phyloP scores from a whole-genome alignment of 2,888 invertebrate species.

The Cepaea hortensis region DNA sequence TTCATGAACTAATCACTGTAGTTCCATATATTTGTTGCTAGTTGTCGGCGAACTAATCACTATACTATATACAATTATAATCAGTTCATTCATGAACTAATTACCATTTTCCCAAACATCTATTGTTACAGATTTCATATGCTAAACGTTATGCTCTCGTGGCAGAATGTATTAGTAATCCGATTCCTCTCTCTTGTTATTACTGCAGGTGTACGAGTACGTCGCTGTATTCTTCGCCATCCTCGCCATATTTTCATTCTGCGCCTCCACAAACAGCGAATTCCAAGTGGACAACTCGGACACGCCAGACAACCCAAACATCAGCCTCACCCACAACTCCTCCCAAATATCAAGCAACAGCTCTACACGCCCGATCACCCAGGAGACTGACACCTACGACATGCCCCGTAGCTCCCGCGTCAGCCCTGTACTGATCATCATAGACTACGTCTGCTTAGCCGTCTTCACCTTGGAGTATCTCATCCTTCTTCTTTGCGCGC shows the following conservation, averaged over 20 bases:
- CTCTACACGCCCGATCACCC: no score
- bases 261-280: slow-evolving; percentile 48
- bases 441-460: slow-evolving; percentile 61
- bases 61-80: no score
- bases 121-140: no score
- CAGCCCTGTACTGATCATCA: slow-evolving; percentile 55
- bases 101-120: no score
- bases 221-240: slow-evolving; percentile 51
- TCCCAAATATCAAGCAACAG: not conserved
- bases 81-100: no score
- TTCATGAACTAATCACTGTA: no score
- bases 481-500: slow-evolving; percentile 59
- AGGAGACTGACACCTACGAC: not conserved
- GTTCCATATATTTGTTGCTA: no score
- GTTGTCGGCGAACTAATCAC: no score
- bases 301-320: not conserved
- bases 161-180: not conserved
- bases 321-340: not conserved
- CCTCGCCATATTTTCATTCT: slow-evolving; percentile 54
- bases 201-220: slow-evolving; percentile 54
- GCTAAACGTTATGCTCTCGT: no score
- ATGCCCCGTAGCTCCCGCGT: slow-evolving; percentile 46
- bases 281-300: slow-evolving; percentile 43
- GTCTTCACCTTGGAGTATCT: slow-evolving; percentile 70
- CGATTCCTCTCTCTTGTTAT: not conserved